Percentiles rank a stretch among this genome's conserved stretches.
phyloP scores from a whole-genome alignment of 1,140 invertebrate species.

The Diachasmimorpha longicaudata region DNA sequence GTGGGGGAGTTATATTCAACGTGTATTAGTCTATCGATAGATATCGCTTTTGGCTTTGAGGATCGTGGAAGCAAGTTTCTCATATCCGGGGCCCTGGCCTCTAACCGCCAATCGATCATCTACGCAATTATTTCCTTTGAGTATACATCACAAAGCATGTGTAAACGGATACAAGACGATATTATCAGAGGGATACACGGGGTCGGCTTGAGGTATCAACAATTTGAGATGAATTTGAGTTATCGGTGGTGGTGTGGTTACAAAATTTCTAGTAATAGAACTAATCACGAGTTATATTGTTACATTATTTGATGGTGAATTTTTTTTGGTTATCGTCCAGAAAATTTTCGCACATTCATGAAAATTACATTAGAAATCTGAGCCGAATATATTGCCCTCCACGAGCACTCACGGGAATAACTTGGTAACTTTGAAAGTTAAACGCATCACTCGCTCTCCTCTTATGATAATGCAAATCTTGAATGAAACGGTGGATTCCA shows the following conservation, averaged over 20 bases:
- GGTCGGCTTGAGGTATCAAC: neutral
- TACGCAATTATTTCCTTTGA: conserved; percentile 21
- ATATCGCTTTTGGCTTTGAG: conserved; percentile 23
- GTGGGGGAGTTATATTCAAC: conserved; percentile 9
- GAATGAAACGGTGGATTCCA: neutral
- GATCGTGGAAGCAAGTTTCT: conserved; percentile 15
- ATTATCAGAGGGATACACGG: neutral
- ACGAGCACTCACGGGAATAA: too few species aligned
- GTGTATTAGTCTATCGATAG: conserved; percentile 19
- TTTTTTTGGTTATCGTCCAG: too few species aligned
- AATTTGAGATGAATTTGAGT: neutral
- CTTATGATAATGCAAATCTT: neutral
- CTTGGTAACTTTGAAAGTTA: too few species aligned
- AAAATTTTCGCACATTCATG: too few species aligned
- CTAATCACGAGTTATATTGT: too few species aligned
- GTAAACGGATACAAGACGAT: conserved; percentile 4
- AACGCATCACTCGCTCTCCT: too few species aligned
- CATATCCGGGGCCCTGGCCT: conserved; percentile 11
- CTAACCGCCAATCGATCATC: conserved; percentile 6
- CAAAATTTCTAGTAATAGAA: neutral
- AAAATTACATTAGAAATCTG: too few species aligned
- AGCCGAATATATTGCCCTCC: too few species aligned
- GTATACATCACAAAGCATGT: neutral
- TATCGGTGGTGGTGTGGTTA: neutral
- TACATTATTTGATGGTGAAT: too few species aligned